phyloP scores from a whole-genome alignment of 2,797 vertebrate species.

The Enteromius thamalakanensis region DNA sequence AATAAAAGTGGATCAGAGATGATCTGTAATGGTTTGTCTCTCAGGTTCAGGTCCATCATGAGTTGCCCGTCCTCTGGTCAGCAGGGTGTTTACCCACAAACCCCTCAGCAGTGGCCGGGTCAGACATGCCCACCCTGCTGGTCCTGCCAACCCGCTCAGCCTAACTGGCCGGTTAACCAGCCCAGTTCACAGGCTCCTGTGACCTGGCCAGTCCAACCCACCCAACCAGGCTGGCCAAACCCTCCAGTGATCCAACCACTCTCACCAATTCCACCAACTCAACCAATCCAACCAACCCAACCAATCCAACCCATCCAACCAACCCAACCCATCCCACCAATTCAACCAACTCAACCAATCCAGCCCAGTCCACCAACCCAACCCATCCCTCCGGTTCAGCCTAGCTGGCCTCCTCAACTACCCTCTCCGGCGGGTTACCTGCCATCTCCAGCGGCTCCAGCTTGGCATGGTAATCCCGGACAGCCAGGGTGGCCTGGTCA shows the following conservation, averaged over 20 bases:
- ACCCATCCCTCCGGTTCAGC: slow-evolving; percentile 20
- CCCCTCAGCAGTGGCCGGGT: slow-evolving; percentile 43
- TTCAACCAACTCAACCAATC: slow-evolving; percentile 40
- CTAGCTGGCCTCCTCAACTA: slow-evolving; percentile 46
- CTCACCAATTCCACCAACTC: background rate
- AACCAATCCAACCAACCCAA: slow-evolving; percentile 5
- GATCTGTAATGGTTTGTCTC: background rate
- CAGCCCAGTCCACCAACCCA: slow-evolving; percentile 11
- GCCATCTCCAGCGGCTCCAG: slow-evolving; percentile 52
- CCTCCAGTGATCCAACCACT: slow-evolving; percentile 38
- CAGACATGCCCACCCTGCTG: slow-evolving; percentile 71
- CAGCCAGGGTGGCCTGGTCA: slow-evolving; percentile 81
- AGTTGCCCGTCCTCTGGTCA: slow-evolving; percentile 74
- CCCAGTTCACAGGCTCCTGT: background rate
- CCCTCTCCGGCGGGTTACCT: slow-evolving; percentile 38
- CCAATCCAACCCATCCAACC: slow-evolving; percentile 29
- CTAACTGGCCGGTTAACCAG: slow-evolving; percentile 47
- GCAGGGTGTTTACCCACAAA: slow-evolving; percentile 72
- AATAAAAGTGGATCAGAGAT: too few relatives aligned
- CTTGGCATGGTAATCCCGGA: slow-evolving; percentile 77
- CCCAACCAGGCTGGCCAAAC: slow-evolving; percentile 45
- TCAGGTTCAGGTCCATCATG: slow-evolving; percentile 64
- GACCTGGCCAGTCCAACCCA: slow-evolving; percentile 28
- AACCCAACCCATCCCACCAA: background rate
- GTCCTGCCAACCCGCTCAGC: slow-evolving; percentile 71